phyloP scores from a whole-genome alignment of 2,113 vertebrate species.

The Hipposideros armiger region DNA sequence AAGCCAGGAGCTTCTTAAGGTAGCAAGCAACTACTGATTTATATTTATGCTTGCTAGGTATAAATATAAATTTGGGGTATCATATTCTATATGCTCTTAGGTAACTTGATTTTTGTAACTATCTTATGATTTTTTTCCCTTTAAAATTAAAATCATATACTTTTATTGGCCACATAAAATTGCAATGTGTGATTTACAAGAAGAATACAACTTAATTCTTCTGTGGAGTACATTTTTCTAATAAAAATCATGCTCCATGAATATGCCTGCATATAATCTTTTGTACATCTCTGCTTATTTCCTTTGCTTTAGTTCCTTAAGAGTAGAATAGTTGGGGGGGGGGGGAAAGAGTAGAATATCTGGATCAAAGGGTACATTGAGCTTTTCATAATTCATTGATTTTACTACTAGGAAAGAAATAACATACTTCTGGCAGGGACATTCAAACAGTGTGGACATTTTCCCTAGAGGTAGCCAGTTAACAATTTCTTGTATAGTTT shows the following conservation, averaged over 20 bases:
- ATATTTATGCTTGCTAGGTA: not conserved
- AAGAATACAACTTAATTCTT: not conserved
- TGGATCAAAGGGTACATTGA: not conserved
- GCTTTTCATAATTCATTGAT: slow-evolving; percentile 16
- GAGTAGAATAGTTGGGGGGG: not conserved
- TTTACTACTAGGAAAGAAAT: slow-evolving; percentile 36
- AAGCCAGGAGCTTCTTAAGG: not conserved
- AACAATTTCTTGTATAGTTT: not conserved
- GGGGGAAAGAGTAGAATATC: not conserved
- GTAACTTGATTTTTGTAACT: not conserved
- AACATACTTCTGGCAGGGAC: not conserved
- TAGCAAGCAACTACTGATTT: not conserved
- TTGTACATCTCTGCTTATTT: not conserved
- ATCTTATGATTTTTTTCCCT: not conserved
- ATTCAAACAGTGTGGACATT: not conserved
- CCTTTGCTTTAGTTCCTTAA: not conserved
- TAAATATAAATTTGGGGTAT: not conserved
- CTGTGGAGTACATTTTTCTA: not conserved
- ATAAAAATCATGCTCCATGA: not conserved
- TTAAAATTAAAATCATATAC: not conserved
- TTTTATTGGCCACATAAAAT: not conserved
- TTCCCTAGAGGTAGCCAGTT: not conserved
- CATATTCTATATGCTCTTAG: not conserved
- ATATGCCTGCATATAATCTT: not conserved
- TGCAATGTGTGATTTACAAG: not conserved